phyloP scores from a whole-genome alignment of 2,888 invertebrate genomes.

The Nymphalis urticae region DNA sequence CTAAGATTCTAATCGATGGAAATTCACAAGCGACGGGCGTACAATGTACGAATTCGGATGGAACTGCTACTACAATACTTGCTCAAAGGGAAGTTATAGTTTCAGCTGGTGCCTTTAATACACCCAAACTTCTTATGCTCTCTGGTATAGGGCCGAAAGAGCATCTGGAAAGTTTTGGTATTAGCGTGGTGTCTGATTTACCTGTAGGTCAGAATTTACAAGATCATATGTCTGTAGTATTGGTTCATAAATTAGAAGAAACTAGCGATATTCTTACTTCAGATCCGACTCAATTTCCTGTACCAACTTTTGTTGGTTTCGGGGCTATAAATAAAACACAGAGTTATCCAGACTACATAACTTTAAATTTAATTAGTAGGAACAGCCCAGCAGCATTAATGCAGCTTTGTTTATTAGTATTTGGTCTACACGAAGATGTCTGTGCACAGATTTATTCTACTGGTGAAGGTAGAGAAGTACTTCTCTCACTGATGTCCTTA shows the following conservation, averaged over 20 bases:
- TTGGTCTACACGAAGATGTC: constrained; percentile 40
- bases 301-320: constrained; percentile 46
- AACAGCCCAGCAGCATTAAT: constrained; percentile 36
- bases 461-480: constrained; percentile 36
- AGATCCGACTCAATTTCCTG: constrained; percentile 49
- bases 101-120: constrained; percentile 69
- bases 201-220: constrained; percentile 71
- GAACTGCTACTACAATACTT: constrained; percentile 43
- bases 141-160: constrained; percentile 72
- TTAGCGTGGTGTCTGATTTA: constrained; percentile 58
- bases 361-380: constrained; percentile 38
- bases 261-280: constrained; percentile 51
- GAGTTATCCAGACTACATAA: constrained; percentile 62
- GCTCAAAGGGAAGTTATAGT: constrained; percentile 71
- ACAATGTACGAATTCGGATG: constrained; percentile 51
- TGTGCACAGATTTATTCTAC: constrained; percentile 42
- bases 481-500: constrained; percentile 35
- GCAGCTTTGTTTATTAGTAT: constrained; percentile 41
- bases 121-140: constrained; percentile 71
- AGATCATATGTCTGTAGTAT: constrained; percentile 61
- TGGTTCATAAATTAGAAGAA: constrained; percentile 46
- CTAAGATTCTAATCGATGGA: constrained; percentile 71
- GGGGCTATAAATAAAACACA: constrained; percentile 82
- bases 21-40: constrained; percentile 68
- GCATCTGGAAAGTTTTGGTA: constrained; percentile 54